Evolutionary conservation across 2,888 invertebrate species (phyloP).

Genomic region (Phyto melanocephala): DNA sequence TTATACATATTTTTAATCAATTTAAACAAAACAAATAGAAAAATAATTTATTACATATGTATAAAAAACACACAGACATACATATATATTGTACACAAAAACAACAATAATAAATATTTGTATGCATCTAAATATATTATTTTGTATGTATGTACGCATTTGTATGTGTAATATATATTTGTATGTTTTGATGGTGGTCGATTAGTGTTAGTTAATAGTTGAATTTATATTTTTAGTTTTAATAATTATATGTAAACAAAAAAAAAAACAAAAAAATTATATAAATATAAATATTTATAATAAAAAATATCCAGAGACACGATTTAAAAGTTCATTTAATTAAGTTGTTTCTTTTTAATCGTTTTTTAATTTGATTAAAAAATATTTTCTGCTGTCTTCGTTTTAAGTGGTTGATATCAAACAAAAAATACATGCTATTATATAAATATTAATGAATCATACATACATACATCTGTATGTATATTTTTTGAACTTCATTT

Average conservation of each 20-base stretch:
- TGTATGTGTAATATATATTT: neutral
- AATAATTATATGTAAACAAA: slow-evolving; percentile 18
- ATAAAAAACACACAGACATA: neutral
- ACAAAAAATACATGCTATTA: neutral
- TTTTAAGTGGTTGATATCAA: neutral
- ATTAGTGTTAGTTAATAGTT: slow-evolving; percentile 50
- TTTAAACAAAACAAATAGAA: neutral
- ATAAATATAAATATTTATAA: too few species aligned
- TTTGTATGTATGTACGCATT: neutral
- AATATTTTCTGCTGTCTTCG: neutral
- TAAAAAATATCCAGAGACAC: slow-evolving; percentile 35
- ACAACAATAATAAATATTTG: neutral
- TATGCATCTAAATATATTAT: neutral
- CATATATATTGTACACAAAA: neutral
- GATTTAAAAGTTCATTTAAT: slow-evolving; percentile 31
- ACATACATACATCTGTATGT: too few species aligned
- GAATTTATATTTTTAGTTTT: slow-evolving; percentile 58
- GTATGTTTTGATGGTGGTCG: neutral
- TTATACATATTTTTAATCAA: slow-evolving; percentile 12
- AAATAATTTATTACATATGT: neutral
- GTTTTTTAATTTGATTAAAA: slow-evolving; percentile 50
- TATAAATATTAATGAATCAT: slow-evolving; percentile 12
- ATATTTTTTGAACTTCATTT: neutral
- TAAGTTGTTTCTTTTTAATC: slow-evolving; percentile 53
- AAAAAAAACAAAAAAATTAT: slow-evolving; percentile 40